Base-by-base conservation (phyloP, 2,797 vertebrate species). In the Pangasius larnaudii region DNA sequence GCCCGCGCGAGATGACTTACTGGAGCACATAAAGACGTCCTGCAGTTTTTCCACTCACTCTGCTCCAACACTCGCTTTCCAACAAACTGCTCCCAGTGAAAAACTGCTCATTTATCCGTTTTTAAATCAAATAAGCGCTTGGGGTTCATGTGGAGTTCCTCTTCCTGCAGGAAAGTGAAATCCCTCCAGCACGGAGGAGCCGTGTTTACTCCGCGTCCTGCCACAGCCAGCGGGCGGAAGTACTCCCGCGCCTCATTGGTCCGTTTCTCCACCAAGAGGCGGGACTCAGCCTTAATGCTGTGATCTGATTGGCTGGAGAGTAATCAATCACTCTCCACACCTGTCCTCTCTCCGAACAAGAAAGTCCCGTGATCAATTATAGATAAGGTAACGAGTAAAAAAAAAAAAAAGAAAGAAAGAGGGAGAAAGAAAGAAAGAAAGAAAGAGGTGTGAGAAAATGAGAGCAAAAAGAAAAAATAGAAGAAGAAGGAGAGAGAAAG, bases 151-250 rank as follows among this genome's bases (percentile, higher is more conserved):
- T 2, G 2, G 6, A 71, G 16, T 0, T 19, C 8, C 2, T 39
- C 6, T 39, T 71, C 67, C 74, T 53, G 59, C 42, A 67, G 36
- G 19, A 46, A 18, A 53, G 24, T 5, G 65, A 6, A 84, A 51
- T 56, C 63, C 65, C 5, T 49, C 71, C 59, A n/a, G 72, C 51
- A 87, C 84, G 91, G 92, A 91, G 90, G 91, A 91, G 91, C 93
- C 92, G 93, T 84, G 90, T 89, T 88, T 30, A 85, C 90, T 92
- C 91, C 90, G 89, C 77, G 61, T 88, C 85, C 86, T 86, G 72
- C 86, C 30, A 65, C 89, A 85, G 19, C 63, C 82, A 90, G 79
- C 18, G 91, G 16, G 79, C 91, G 74, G 88, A 88, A 86, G 91
- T 91, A 86, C 88, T 63, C 83, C 53, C 16, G 33, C 18, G 24